These are phyloP conservation scores for Helicoverpa armigera DNA, from an alignment of 1,140 invertebrate genomes.

Conservation along the genomic window DNA sequence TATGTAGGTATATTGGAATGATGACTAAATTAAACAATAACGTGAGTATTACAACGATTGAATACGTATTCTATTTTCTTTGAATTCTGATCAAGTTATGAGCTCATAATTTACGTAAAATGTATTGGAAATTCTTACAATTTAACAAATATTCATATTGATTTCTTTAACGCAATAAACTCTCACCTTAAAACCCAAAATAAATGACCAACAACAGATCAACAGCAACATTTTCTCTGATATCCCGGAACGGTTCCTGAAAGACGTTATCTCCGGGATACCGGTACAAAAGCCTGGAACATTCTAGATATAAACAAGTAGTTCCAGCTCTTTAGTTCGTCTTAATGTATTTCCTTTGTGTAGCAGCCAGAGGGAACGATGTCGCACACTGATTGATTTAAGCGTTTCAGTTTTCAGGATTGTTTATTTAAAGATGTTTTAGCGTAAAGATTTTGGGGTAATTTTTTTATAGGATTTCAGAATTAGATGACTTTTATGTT, in stretches of 20 bases:
- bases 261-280: not conserved
- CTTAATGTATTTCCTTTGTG: slow-evolving; percentile 38
- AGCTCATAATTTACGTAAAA: no score
- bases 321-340: slow-evolving; percentile 14
- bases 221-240: not conserved
- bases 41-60: no score
- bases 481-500: not conserved
- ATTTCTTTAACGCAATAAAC: not conserved
- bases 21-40: no score
- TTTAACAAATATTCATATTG: no score
- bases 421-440: not conserved
- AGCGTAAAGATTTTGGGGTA: no score
- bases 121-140: no score
- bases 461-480: not conserved
- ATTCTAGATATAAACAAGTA: slow-evolving; percentile 12
- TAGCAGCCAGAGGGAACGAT: not conserved
- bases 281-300: slow-evolving; percentile 8
- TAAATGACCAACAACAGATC: not conserved
- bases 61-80: no score
- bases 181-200: not conserved
- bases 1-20: no score
- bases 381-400: slow-evolving; percentile 41
- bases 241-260: not conserved
- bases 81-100: no score
- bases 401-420: not conserved